Evolutionary conservation across 2,113 vertebrate species (phyloP).

Genomic region (Struthio camelus): DNA sequence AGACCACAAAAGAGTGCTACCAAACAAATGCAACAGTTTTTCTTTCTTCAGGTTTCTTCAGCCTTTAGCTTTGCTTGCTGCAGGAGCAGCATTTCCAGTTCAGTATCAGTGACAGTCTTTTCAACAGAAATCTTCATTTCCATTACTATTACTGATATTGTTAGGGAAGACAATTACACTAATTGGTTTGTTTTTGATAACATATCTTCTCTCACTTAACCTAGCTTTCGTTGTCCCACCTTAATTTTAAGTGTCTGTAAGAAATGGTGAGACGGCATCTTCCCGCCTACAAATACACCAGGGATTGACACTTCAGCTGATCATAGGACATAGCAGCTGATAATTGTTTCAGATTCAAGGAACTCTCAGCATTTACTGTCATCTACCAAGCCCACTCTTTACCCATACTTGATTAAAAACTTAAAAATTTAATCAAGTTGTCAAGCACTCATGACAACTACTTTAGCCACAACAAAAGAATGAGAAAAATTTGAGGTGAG

Average conservation of each 20-base stretch:
- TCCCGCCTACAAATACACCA: not conserved
- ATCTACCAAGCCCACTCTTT: constrained; percentile 26
- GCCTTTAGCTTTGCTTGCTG: not conserved
- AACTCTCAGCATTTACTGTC: constrained; percentile 39
- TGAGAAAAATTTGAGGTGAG: constrained; percentile 42
- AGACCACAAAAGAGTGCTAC: not conserved
- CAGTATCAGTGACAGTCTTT: not conserved
- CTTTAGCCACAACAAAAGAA: constrained; percentile 58
- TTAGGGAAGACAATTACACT: constrained; percentile 1
- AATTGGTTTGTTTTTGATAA: not conserved
- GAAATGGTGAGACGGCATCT: constrained; percentile 10
- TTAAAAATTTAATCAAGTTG: constrained; percentile 67
- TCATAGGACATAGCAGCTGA: not conserved
- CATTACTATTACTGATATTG: not conserved
- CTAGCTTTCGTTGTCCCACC: constrained; percentile 43
- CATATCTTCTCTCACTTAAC: not conserved
- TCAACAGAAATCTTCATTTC: not conserved
- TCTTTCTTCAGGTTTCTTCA: not conserved
- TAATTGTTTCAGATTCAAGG: constrained; percentile 53
- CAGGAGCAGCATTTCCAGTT: not conserved
- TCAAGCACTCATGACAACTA: constrained; percentile 43
- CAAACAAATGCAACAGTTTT: not conserved
- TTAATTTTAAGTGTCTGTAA: constrained; percentile 35
- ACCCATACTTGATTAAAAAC: constrained; percentile 62
- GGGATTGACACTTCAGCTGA: constrained; percentile 38